A percentile compares a stretch with the other conserved stretches of the same genome.
These are phyloP conservation scores for Phytoseiulus persimilis DNA, from an alignment of 2,888 invertebrate species.

Conservation along the genomic window DNA sequence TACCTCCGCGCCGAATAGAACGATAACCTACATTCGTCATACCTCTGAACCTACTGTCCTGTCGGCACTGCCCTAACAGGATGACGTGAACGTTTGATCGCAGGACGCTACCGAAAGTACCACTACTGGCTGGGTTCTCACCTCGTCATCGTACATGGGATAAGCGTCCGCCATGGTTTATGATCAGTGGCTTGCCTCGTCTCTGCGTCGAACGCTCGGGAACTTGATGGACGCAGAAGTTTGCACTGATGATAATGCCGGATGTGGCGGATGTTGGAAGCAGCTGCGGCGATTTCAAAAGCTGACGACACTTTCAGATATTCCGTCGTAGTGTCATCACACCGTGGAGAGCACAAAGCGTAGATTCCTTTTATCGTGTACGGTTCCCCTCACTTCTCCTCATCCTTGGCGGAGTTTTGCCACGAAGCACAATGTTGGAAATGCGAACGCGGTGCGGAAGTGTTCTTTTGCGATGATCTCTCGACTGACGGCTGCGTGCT, in stretches of 20 bases:
- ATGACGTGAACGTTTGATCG: background rate
- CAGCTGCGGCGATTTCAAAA: background rate
- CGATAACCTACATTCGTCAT: background rate
- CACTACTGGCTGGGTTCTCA: slow-evolving; percentile 37
- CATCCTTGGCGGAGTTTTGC: background rate
- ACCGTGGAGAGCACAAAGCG: background rate
- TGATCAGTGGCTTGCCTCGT: slow-evolving; percentile 10
- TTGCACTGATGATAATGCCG: background rate
- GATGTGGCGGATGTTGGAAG: background rate
- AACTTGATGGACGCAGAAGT: background rate
- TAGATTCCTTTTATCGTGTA: background rate
- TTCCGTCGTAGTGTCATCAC: background rate
- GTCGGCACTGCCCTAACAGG: background rate
- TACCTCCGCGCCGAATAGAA: background rate
- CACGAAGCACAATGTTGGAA: background rate
- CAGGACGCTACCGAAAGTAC: background rate
- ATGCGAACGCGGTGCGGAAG: background rate
- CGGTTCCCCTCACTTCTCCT: background rate
- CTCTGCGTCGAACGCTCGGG: background rate
- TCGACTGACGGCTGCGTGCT: background rate
- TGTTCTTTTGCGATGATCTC: background rate
- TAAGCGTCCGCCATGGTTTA: slow-evolving; percentile 35
- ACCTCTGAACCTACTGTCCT: background rate
- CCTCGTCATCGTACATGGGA: slow-evolving; percentile 38
- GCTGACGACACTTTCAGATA: background rate